phyloP scores from a whole-genome alignment of 92 coral and sea anemone species.

The Umimayanthus chanpuru region DNA sequence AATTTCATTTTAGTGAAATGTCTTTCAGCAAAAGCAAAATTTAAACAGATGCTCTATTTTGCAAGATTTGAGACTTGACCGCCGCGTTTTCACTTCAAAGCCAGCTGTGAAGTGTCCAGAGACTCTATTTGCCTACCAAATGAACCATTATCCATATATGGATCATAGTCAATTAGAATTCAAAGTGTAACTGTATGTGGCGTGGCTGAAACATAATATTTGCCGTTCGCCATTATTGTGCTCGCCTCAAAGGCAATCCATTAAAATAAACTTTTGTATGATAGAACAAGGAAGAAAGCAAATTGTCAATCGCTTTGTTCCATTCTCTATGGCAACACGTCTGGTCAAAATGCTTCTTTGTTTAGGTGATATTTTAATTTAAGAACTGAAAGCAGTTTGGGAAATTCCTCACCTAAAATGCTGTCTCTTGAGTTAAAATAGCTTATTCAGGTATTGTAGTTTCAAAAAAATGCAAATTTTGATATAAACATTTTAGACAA shows the following conservation, averaged over 20 bases:
- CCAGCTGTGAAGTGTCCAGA: constrained; percentile 25
- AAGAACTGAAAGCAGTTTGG: neutral
- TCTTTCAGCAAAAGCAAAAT: neutral
- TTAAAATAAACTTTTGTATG: neutral
- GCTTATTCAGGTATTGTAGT: neutral
- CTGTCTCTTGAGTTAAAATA: neutral
- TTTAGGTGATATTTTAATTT: neutral
- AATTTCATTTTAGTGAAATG: neutral
- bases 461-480: neutral
- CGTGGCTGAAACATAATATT: constrained; percentile 13
- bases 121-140: constrained; percentile 28
- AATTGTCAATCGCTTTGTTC: neutral
- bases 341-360: neutral
- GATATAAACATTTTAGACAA: no score
- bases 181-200: neutral
- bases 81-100: neutral
- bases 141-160: constrained; percentile 32
- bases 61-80: constrained; percentile 10
- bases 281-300: neutral
- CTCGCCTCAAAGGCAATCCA: neutral
- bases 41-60: constrained; percentile 14
- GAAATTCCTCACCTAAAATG: neutral
- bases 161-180: neutral
- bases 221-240: neutral
- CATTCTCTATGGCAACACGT: constrained; percentile 3